Evolutionary conservation across 30 jellyfish, hydroid and myxozoan species (phyloP).

Genomic region (Hydractinia symbiolongicarpus): DNA sequence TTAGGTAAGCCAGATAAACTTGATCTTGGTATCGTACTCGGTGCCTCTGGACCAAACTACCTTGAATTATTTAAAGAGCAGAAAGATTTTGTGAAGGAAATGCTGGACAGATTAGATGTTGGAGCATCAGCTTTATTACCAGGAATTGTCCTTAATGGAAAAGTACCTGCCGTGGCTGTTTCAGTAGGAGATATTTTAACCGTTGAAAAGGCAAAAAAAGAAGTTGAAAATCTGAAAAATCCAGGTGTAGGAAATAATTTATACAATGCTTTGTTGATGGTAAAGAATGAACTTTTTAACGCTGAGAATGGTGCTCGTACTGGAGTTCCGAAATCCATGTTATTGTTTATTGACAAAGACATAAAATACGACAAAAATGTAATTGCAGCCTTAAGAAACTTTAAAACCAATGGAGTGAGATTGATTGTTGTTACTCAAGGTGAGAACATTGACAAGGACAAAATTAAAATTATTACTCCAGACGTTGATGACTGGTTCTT

Average conservation of each 20-base stretch:
- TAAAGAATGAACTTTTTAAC: conserved; percentile 43
- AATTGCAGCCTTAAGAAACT: not conserved
- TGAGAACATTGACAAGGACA: not conserved
- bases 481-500: not conserved
- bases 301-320: conserved; percentile 50
- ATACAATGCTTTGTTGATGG: conserved; percentile 48
- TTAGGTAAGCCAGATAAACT: conserved; percentile 47
- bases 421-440: not conserved
- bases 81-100: conserved; percentile 28
- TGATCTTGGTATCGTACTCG: conserved; percentile 68
- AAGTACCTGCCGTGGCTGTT: conserved; percentile 25
- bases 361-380: not conserved
- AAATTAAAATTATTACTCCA: not conserved
- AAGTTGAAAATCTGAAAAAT: not conserved
- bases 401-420: not conserved
- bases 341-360: conserved; percentile 35
- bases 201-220: not conserved
- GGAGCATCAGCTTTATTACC: conserved; percentile 32
- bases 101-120: conserved; percentile 22
- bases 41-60: conserved; percentile 43
- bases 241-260: conserved; percentile 14
- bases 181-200: conserved; percentile 33
- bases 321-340: conserved; percentile 41
- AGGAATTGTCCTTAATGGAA: conserved; percentile 41
- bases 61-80: conserved; percentile 39